Percentiles rank a stretch among this genome's conserved stretches.
Evolutionary conservation across 2,113 vertebrate species (phyloP).

Genomic region (Callipepla squamata): DNA sequence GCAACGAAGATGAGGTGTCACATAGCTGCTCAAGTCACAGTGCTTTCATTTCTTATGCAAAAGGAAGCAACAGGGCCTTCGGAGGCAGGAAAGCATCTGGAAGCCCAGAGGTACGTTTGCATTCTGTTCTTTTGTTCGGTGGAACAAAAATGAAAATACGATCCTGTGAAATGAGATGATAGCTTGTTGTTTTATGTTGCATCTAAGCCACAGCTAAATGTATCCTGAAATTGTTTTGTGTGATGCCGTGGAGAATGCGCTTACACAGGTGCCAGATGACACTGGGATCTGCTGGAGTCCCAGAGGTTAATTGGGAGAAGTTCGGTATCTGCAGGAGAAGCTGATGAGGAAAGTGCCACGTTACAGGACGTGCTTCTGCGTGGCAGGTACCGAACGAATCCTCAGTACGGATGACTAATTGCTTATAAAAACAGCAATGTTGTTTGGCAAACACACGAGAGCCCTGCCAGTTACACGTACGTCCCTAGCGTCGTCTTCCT

Average conservation of each 20-base stretch:
- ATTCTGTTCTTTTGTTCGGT: neutral
- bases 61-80: neutral
- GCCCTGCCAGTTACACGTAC: neutral
- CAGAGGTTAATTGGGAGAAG: neutral
- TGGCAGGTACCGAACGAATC: neutral
- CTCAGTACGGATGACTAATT: neutral
- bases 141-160: neutral
- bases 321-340: neutral
- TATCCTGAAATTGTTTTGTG: neutral
- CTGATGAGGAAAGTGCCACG: neutral
- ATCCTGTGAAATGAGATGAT: neutral
- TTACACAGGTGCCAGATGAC: neutral
- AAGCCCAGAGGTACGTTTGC: neutral
- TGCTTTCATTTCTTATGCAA: neutral
- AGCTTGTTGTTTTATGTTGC: neutral
- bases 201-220: neutral
- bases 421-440: neutral
- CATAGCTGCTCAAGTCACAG: accelerated
- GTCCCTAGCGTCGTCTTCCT: neutral
- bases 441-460: neutral
- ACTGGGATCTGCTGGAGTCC: neutral
- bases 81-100: slow-evolving; percentile 39
- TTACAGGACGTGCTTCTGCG: neutral
- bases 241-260: neutral
- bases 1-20: neutral